phyloP scores from a whole-genome alignment of 2,797 vertebrate species.

The Thaleichthys pacificus region DNA sequence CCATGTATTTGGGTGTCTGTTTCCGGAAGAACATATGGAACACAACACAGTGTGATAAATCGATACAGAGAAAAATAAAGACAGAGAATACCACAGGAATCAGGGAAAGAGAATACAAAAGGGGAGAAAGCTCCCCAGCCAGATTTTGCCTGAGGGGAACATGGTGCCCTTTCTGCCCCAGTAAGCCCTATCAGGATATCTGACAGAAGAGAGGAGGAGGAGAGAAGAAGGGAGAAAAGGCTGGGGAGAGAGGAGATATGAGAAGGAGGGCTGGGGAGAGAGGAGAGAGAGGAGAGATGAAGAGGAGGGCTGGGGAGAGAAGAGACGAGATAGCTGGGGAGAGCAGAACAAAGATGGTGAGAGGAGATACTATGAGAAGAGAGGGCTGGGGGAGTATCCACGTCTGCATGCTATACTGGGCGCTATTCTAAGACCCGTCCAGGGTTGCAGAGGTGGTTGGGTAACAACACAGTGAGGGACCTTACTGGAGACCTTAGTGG shows the following conservation, averaged over 20 bases:
- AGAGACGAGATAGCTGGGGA: background rate
- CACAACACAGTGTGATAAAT: too few relatives aligned
- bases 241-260: background rate
- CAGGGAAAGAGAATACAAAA: background rate
- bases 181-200: slow-evolving; percentile 86
- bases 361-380: background rate
- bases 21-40: too few relatives aligned
- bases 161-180: slow-evolving; percentile 91
- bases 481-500: too few relatives aligned
- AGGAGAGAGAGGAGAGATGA: background rate
- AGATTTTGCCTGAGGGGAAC: slow-evolving; percentile 65
- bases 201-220: slow-evolving; percentile 62
- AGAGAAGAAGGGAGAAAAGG: too few relatives aligned
- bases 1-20: too few relatives aligned
- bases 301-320: background rate
- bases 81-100: too few relatives aligned
- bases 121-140: slow-evolving; percentile 34
- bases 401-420: too few relatives aligned
- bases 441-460: too few relatives aligned
- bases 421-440: too few relatives aligned
- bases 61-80: too few relatives aligned
- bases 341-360: background rate
- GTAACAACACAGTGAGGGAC: too few relatives aligned
- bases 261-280: background rate
- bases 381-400: too few relatives aligned